Evolutionary conservation across 2,797 vertebrate species (phyloP).

Genomic region (Glyptemys insculpta): DNA sequence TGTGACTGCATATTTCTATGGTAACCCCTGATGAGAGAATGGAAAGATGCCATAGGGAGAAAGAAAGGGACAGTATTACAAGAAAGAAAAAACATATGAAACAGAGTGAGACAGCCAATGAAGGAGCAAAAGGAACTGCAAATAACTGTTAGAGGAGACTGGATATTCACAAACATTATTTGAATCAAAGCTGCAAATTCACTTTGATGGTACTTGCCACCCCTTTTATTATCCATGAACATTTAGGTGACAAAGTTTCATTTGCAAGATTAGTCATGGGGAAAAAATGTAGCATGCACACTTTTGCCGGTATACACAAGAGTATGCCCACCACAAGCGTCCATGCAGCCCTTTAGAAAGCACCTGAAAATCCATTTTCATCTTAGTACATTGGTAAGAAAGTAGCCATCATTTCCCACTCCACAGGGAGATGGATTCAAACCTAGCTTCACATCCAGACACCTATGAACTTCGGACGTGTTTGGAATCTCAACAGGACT

Average conservation of each 20-base stretch:
- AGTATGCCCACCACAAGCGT: not conserved
- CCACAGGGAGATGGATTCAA: not conserved
- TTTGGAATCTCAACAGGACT: accelerated
- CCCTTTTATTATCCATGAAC: not conserved
- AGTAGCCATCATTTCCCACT: not conserved
- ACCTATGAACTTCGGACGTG: not conserved
- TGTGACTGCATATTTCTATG: constrained; percentile 57
- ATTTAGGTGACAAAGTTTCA: not conserved
- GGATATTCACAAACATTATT: not conserved
- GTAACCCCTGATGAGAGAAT: constrained; percentile 52
- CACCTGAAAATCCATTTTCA: not conserved
- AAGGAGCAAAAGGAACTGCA: not conserved
- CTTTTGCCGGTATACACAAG: not conserved
- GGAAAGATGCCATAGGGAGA: constrained; percentile 33
- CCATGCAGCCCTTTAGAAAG: not conserved
- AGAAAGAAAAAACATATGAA: constrained; percentile 51
- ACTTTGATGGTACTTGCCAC: not conserved
- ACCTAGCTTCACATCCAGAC: not conserved
- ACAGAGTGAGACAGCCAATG: not conserved
- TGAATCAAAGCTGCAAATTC: not conserved
- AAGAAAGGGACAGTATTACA: constrained; percentile 15
- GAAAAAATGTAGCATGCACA: not conserved
- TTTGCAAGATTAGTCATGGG: not conserved
- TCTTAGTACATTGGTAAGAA: not conserved
- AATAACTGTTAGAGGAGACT: not conserved